A percentile compares a stretch with the other conserved stretches of the same genome.
Evolutionary conservation across 1,140 invertebrate genomes (phyloP).

Genomic region (Dendrolimus kikuchii): DNA sequence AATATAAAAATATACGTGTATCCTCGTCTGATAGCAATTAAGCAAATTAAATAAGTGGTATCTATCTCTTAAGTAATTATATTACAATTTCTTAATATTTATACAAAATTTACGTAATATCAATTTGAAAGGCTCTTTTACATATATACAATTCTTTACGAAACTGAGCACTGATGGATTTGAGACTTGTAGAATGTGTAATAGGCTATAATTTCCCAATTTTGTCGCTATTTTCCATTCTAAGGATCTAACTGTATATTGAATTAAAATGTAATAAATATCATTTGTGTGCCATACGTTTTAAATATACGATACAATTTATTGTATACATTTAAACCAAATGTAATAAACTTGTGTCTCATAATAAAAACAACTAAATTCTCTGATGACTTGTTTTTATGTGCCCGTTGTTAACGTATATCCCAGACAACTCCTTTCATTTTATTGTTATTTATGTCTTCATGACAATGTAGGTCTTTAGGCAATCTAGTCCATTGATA

Average conservation of each 20-base stretch:
- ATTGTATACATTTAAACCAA: slow-evolving; percentile 30
- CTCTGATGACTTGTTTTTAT: slow-evolving; percentile 9
- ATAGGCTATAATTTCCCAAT: too few relatives aligned
- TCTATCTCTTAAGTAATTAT: too few relatives aligned
- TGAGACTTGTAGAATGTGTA: slow-evolving; percentile 31
- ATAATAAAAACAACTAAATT: slow-evolving; percentile 45
- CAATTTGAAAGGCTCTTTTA: slow-evolving; percentile 2
- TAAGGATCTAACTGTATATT: too few relatives aligned
- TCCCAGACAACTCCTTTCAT: too few relatives aligned
- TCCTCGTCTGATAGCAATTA: too few relatives aligned
- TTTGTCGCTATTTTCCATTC: too few relatives aligned
- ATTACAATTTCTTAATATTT: neutral
- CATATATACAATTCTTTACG: slow-evolving; percentile 14
- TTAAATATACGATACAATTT: neutral
- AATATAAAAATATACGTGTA: neutral
- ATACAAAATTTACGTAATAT: neutral
- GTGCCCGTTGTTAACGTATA: neutral
- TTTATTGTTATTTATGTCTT: too few relatives aligned
- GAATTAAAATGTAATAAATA: slow-evolving; percentile 1
- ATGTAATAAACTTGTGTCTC: slow-evolving; percentile 41
- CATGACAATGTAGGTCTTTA: too few relatives aligned
- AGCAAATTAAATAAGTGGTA: too few relatives aligned
- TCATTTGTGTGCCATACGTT: neutral
- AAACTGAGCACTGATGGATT: slow-evolving; percentile 43
- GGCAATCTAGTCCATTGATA: too few relatives aligned